Evolutionary conservation across 2,113 vertebrate genomes (phyloP).

Genomic region (Anser cygnoides): DNA sequence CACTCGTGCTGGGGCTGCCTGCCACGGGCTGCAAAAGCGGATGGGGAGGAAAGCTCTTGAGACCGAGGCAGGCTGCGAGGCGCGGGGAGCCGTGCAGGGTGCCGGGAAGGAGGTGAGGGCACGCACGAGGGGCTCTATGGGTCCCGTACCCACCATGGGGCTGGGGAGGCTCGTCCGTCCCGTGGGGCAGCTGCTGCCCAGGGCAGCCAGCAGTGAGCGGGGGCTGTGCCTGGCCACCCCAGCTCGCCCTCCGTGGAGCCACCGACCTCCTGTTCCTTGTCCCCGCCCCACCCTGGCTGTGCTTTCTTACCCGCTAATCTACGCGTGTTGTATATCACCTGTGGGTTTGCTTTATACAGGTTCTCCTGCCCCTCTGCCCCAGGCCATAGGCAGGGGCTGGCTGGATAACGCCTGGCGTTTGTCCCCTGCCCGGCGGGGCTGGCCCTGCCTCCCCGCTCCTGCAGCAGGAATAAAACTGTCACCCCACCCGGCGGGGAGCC

Average conservation of each 20-base stretch:
- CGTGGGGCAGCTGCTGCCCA: not conserved
- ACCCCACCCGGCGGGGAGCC: not conserved
- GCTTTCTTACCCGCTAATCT: not conserved
- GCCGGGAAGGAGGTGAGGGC: not conserved
- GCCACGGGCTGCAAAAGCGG: not conserved
- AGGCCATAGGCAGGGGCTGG: not conserved
- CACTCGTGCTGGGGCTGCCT: not conserved
- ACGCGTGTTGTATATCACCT: not conserved
- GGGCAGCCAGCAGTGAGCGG: not conserved
- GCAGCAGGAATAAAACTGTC: not conserved
- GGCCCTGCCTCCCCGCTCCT: not conserved
- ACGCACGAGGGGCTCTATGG: not conserved
- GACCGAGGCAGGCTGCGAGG: not conserved
- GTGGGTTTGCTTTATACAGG: not conserved
- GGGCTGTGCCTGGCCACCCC: not conserved
- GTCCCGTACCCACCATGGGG: not conserved
- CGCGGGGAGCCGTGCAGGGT: not conserved
- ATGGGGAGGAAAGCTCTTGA: not conserved
- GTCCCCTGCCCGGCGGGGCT: not conserved
- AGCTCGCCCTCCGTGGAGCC: rapidly evolving
- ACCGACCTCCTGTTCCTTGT: not conserved
- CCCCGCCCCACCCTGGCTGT: rapidly evolving
- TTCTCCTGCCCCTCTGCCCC: not conserved
- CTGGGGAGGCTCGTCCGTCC: not conserved
- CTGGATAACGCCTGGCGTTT: not conserved